Percentiles rank a stretch among this genome's conserved stretches.
These are phyloP conservation scores for Fragum sueziense DNA, from an alignment of 2,888 invertebrate genomes.

Conservation along the genomic window DNA sequence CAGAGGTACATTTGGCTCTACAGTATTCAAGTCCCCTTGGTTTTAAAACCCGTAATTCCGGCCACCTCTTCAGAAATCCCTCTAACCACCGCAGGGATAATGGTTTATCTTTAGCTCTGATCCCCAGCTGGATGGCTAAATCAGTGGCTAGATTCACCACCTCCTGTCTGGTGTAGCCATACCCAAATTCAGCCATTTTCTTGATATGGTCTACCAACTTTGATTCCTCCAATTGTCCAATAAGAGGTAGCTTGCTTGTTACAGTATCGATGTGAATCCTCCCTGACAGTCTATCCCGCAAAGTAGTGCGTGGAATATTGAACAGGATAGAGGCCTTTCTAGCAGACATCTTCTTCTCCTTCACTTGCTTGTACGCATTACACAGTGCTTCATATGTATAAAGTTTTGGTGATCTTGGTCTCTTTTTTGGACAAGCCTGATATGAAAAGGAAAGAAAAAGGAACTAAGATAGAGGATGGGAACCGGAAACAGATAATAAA, in stretches of 20 bases:
- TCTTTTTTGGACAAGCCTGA: too few relatives aligned
- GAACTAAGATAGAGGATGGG: too few relatives aligned
- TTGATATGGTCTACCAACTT: constrained; percentile 28
- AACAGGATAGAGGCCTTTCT: constrained; percentile 8
- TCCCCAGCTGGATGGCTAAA: constrained; percentile 33
- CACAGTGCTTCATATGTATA: constrained; percentile 26
- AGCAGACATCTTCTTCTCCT: constrained; percentile 8
- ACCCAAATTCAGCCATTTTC: constrained; percentile 29
- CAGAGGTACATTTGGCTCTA: constrained; percentile 25
- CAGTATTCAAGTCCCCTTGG: constrained; percentile 32
- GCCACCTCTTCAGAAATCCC: constrained; percentile 32
- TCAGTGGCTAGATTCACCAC: constrained; percentile 27
- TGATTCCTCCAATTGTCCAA: constrained; percentile 15
- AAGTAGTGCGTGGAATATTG: constrained; percentile 26
- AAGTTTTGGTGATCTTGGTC: too few relatives aligned
- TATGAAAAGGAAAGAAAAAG: too few relatives aligned
- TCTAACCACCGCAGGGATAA: constrained; percentile 35
- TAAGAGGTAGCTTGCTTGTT: background rate
- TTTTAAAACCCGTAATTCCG: constrained; percentile 32
- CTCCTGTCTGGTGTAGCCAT: constrained; percentile 42
- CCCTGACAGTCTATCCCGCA: constrained; percentile 31
- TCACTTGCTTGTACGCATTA: constrained; percentile 22
- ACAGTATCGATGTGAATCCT: constrained; percentile 16
- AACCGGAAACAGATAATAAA: too few relatives aligned
- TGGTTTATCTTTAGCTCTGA: constrained; percentile 10